These are phyloP conservation scores for Eclectus roratus DNA, from an alignment of 2,113 vertebrate genomes.

Conservation along the genomic window DNA sequence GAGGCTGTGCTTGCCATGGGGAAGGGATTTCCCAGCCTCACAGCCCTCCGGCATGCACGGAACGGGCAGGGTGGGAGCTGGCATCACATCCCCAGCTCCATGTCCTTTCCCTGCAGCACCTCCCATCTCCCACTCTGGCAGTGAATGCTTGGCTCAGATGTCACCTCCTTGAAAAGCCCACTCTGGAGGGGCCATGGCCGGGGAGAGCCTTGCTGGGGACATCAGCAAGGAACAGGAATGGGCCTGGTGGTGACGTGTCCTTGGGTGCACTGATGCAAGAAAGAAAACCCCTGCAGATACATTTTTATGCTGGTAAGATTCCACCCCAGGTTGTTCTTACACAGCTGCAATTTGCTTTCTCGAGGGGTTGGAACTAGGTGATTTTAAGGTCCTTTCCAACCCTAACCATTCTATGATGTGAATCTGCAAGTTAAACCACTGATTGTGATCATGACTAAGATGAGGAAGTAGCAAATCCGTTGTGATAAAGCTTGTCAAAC, in stretches of 20 bases:
- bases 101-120: background rate
- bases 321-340: background rate
- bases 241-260: background rate
- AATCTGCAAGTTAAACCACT: background rate
- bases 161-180: background rate
- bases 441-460: background rate
- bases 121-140: fast-evolving
- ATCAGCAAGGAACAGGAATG: fast-evolving
- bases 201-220: background rate
- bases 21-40: background rate
- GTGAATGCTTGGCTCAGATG: background rate
- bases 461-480: background rate
- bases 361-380: background rate
- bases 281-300: background rate
- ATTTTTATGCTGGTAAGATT: background rate
- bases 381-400: background rate
- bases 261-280: background rate
- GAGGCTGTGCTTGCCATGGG: background rate
- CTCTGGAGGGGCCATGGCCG: fast-evolving
- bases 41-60: background rate
- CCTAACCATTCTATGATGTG: background rate
- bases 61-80: fast-evolving
- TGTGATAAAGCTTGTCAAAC: background rate
- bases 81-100: background rate
- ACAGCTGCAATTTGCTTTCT: background rate